Conservation (phyloP, 2,888 invertebrate genomes). For the Clanis bilineata region DNA sequence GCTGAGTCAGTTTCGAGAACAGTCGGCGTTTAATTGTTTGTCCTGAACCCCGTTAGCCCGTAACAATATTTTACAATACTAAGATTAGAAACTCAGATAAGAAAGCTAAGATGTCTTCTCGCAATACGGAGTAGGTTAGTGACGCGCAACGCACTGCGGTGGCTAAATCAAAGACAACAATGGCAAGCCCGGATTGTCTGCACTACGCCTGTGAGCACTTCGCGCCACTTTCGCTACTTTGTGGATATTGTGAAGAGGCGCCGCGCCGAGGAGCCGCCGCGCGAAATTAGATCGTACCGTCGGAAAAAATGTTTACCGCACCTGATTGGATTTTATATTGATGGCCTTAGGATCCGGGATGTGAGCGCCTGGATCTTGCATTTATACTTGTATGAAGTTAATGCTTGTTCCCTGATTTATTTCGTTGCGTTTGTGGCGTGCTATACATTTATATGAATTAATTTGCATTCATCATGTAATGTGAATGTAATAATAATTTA, state of each 20-base stretch:
- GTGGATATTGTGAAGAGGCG: conserved; percentile 61
- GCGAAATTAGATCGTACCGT: conserved; percentile 66
- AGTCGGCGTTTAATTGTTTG: too few relatives aligned
- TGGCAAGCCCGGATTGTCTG: conserved; percentile 65
- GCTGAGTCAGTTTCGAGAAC: too few relatives aligned
- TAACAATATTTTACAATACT: too few relatives aligned
- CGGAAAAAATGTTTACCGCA: conserved; percentile 37
- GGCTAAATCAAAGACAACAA: conserved; percentile 75
- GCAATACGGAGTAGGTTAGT: conserved; percentile 26
- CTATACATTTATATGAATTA: not conserved
- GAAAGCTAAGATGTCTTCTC: conserved; percentile 13
- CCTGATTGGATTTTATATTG: conserved; percentile 32
- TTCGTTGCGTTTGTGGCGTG: not conserved
- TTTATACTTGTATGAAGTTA: not conserved
- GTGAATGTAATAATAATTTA: too few relatives aligned
- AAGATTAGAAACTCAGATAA: not conserved
- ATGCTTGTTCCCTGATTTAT: not conserved
- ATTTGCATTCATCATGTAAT: not conserved
- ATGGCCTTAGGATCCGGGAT: conserved; percentile 21
- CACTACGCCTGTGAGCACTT: conserved; percentile 60
- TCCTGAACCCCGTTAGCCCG: too few relatives aligned
- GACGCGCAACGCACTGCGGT: conserved; percentile 36
- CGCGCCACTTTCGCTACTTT: conserved; percentile 75
- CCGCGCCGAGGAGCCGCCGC: conserved; percentile 46
- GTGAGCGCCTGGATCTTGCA: conserved; percentile 18